Evolutionary conservation across 2,888 invertebrate genomes (phyloP).

Genomic region (Dorcus hopei): DNA sequence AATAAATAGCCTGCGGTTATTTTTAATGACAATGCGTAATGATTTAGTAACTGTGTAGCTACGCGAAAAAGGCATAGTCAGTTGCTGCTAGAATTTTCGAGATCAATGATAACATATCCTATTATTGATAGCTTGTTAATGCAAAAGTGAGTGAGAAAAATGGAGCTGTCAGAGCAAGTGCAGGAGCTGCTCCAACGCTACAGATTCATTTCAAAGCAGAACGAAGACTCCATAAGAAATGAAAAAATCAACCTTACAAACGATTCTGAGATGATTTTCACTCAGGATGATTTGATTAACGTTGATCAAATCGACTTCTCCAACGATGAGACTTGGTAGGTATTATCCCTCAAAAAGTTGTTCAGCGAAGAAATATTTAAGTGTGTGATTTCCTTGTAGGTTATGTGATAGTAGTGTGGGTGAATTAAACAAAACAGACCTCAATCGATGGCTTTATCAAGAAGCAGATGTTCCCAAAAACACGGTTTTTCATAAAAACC

Average conservation of each 20-base stretch:
- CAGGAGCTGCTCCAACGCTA: slow-evolving; percentile 31
- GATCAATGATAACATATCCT: too few relatives aligned
- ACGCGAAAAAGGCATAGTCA: too few relatives aligned
- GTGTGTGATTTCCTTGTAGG: slow-evolving; percentile 17
- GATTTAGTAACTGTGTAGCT: too few relatives aligned
- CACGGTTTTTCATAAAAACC: slow-evolving; percentile 13
- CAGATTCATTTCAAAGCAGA: slow-evolving; percentile 19
- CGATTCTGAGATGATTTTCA: slow-evolving; percentile 13
- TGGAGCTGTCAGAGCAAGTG: slow-evolving; percentile 40
- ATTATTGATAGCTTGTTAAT: too few relatives aligned
- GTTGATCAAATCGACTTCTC: slow-evolving; percentile 56
- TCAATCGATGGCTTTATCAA: slow-evolving; percentile 27
- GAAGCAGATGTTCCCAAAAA: slow-evolving; percentile 22
- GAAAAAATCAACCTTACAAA: slow-evolving; percentile 8
- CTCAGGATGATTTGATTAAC: slow-evolving; percentile 52
- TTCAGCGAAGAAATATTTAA: slow-evolving; percentile 1
- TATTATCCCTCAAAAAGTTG: slow-evolving; percentile 15
- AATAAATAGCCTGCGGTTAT: too few relatives aligned
- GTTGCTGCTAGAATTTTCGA: too few relatives aligned
- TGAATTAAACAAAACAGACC: slow-evolving; percentile 13
- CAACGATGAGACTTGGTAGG: slow-evolving; percentile 62
- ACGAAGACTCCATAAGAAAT: slow-evolving; percentile 6
- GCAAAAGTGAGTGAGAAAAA: slow-evolving; percentile 18
- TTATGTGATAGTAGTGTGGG: slow-evolving; percentile 14
- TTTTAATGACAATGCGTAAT: too few relatives aligned